Percentiles rank a stretch among this genome's conserved stretches.
Evolutionary conservation across 2,113 vertebrate species (phyloP).

Genomic region (Urocitellus parryii): DNA sequence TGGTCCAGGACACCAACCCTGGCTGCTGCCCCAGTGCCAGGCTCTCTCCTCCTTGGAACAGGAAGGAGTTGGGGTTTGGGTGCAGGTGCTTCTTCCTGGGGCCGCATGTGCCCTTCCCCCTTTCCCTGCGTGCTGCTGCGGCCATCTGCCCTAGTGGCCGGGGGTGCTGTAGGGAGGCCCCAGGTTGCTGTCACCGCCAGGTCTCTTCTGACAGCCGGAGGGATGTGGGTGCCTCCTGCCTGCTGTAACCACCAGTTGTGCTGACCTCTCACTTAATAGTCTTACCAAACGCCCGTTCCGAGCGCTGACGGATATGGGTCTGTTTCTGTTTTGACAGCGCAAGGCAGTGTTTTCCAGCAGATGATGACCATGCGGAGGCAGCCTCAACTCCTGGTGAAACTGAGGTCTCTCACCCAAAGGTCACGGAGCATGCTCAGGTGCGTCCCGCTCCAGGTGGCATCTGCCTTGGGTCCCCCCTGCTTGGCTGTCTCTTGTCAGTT

Average conservation of each 20-base stretch:
- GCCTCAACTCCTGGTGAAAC: slow-evolving; percentile 93
- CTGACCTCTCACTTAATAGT: not conserved
- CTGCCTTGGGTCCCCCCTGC: not conserved
- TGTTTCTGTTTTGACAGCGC: slow-evolving; percentile 74
- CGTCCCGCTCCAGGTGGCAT: slow-evolving; percentile 58
- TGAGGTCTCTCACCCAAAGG: slow-evolving; percentile 88
- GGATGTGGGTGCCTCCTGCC: not conserved
- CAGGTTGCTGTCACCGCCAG: not conserved
- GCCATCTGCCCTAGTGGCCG: not conserved
- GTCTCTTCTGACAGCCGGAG: not conserved
- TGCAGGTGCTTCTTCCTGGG: not conserved
- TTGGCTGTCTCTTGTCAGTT: not conserved
- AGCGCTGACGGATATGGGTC: not conserved
- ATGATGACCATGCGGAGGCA: slow-evolving; percentile 91
- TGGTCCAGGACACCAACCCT: not conserved
- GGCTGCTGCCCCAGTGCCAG: not conserved
- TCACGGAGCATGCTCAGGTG: slow-evolving; percentile 91
- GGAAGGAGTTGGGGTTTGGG: not conserved
- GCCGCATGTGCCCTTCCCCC: not conserved
- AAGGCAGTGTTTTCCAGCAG: slow-evolving; percentile 91
- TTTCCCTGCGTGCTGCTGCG: not conserved
- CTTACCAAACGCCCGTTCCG: not conserved
- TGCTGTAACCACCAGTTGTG: not conserved
- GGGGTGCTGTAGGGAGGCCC: rapidly evolving
- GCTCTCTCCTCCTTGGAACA: not conserved